Base-by-base conservation (phyloP, 2,797 vertebrate genomes). In the Falco naumanni region DNA sequence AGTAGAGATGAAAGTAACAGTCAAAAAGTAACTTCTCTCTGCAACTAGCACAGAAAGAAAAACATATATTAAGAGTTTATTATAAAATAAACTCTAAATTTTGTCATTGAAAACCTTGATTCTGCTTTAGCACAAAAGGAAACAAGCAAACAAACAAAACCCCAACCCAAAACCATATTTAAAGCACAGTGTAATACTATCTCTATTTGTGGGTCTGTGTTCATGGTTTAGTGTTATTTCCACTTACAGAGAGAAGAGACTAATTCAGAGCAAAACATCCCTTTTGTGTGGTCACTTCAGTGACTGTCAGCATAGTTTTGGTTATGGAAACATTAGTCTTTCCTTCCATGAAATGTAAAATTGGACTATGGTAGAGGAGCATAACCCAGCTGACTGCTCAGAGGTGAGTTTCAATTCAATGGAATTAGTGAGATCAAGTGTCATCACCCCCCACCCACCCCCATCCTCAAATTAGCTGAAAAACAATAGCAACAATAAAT, bases 151-250 rank as follows among this genome's bases (percentile, higher is more conserved):
- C 13, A 39, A 66, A 16, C 8, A 2, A n/a, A 48, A 16, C 7
- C 4, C 0, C 0, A 50, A 13, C 1, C 4, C 11, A 31, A 78
- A 61, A 24, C 8, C 7, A 71, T 20, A 31, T 4, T 41, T 75
- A 68, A 75, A 60, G 20, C 15, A 75, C 6, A 41, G 4, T 31
- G 5, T n/a, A 19, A 10, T 28, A n/a, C 17, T 65, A 68, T 26
- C 7, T 11, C 11, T 34, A 29, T 76, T 54, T 79, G 5, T 54
- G 56, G 9, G 12, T 34, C 8, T 45, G 10, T n/a, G 13, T 14
- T 65, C 13, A 34, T n/a, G 14, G 28, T 48, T 84, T 76, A 31
- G 8, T 22, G 16, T 17, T 86, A 29, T 16, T 14, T 89, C 26
- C 6, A 39, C 33, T 65, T 81, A 26, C 2, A 77, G 14, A 81